Evolutionary conservation across 2,888 invertebrate genomes (phyloP).

Genomic region (Caenorhabditis doughertyi): DNA sequence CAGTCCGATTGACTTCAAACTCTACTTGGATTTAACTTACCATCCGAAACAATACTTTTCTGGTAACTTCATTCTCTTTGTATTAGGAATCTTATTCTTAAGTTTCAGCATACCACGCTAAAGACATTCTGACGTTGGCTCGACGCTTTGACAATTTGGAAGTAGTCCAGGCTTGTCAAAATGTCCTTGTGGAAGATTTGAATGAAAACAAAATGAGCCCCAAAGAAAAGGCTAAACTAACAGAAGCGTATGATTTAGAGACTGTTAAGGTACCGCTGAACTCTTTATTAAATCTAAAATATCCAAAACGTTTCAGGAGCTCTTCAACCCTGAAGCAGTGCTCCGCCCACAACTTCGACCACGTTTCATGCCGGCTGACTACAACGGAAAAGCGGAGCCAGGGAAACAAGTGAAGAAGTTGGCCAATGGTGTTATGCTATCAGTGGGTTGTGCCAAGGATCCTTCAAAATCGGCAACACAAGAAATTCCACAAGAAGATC

Average conservation of each 20-base stretch:
- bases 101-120: conserved; percentile 18
- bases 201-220: conserved; percentile 27
- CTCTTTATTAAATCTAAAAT: background rate
- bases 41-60: conserved; percentile 43
- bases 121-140: conserved; percentile 35
- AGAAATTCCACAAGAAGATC: too few relatives aligned
- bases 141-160: conserved; percentile 27
- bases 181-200: conserved; percentile 35
- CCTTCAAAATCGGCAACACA: too few relatives aligned
- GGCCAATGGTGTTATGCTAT: too few relatives aligned
- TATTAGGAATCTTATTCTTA: background rate
- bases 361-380: conserved; percentile 24
- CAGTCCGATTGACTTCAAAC: conserved; percentile 18
- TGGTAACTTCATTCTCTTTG: too few relatives aligned
- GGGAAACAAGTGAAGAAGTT: too few relatives aligned
- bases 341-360: background rate
- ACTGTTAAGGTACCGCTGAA: conserved; percentile 22
- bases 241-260: conserved; percentile 19
- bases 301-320: conserved; percentile 23
- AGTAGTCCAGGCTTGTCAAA: conserved; percentile 24
- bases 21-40: conserved; percentile 36
- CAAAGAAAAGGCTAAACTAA: conserved; percentile 30
- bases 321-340: conserved; percentile 10
- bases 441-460: too few relatives aligned
- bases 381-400: too few relatives aligned